Evolutionary conservation across 2,888 invertebrate genomes (phyloP).

Genomic region (Sceliomorpha sp.): DNA sequence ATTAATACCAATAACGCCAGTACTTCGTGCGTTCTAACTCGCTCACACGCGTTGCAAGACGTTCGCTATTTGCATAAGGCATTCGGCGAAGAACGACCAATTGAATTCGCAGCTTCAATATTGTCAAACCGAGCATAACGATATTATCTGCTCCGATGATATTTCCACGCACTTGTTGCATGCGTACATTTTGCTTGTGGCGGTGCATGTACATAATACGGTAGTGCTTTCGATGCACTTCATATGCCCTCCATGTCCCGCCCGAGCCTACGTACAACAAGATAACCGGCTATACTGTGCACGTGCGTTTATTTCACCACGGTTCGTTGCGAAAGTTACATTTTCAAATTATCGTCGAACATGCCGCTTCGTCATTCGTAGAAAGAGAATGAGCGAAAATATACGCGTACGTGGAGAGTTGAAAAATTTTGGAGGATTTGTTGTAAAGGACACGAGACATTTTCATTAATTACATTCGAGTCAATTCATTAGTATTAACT

Average conservation of each 20-base stretch:
- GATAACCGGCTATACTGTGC: slow-evolving; percentile 67
- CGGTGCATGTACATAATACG: slow-evolving; percentile 71
- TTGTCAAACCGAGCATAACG: slow-evolving; percentile 76
- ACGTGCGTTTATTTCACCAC: slow-evolving; percentile 63
- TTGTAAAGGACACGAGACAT: no score
- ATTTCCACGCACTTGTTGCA: slow-evolving; percentile 79
- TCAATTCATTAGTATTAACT: no score
- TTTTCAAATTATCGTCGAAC: slow-evolving; percentile 67
- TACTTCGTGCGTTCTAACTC: no score
- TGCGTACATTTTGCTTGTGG: slow-evolving; percentile 73
- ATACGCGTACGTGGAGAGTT: no score
- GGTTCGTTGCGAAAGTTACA: slow-evolving; percentile 66
- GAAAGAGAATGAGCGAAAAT: slow-evolving; percentile 22
- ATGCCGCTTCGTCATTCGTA: slow-evolving; percentile 45
- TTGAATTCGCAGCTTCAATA: slow-evolving; percentile 72
- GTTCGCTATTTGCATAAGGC: slow-evolving; percentile 48
- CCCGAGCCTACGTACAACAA: slow-evolving; percentile 74
- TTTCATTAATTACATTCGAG: no score
- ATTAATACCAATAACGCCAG: no score
- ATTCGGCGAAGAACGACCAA: slow-evolving; percentile 70
- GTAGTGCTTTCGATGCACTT: slow-evolving; percentile 76
- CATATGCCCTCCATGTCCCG: slow-evolving; percentile 78
- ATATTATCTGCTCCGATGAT: slow-evolving; percentile 76
- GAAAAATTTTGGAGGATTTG: no score
- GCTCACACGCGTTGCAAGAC: no score